Conservation (phyloP, 2,113 vertebrate species). For the Clarias gariepinus region DNA sequence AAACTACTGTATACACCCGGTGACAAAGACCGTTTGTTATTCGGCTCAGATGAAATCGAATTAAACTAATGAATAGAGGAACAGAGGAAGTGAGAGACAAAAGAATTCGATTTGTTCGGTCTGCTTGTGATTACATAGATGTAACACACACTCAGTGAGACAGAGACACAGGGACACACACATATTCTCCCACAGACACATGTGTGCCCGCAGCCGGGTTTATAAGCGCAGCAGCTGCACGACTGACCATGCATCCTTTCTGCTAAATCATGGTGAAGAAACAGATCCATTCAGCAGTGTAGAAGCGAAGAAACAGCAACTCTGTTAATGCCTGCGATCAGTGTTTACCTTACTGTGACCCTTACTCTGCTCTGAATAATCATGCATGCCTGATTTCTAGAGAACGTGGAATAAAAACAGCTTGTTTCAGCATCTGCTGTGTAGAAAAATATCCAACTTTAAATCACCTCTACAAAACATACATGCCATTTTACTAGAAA, state of each 20-base stretch:
- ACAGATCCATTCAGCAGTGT: conserved; percentile 34
- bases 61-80: conserved; percentile 48
- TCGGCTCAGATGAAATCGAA: conserved; percentile 42
- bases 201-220: conserved; percentile 3
- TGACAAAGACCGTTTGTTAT: conserved; percentile 6
- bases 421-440: neutral
- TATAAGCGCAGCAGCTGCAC: conserved; percentile 39
- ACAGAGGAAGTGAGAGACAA: conserved; percentile 33
- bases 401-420: neutral
- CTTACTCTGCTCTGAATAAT: conserved; percentile 26
- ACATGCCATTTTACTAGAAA: neutral
- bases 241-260: conserved; percentile 25
- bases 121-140: conserved; percentile 16
- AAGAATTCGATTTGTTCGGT: conserved; percentile 31
- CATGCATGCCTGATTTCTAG: neutral
- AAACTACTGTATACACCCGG: conserved; percentile 29
- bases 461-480: neutral
- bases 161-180: conserved; percentile 3
- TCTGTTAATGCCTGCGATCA: neutral
- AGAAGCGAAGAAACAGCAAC: conserved; percentile 22
- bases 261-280: conserved; percentile 26
- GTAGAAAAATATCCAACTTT: neutral
- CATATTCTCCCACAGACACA: neutral
- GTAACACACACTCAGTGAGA: neutral
- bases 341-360: conserved; percentile 30